These are phyloP conservation scores for Corydoras maculifer DNA, from an alignment of 2,113 vertebrate species.

Conservation along the genomic window DNA sequence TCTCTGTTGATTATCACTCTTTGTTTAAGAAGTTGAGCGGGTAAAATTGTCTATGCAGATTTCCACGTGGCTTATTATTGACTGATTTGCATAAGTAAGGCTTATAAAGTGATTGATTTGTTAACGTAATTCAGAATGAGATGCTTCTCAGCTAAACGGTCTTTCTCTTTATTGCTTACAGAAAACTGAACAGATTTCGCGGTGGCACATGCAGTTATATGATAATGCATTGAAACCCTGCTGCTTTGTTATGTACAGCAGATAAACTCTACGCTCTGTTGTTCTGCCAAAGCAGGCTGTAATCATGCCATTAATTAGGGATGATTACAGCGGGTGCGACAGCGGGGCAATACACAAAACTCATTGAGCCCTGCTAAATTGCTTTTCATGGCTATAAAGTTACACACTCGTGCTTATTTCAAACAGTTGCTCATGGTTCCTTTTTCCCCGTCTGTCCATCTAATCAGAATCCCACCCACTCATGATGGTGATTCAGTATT, in stretches of 20 bases:
- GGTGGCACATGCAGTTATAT: constrained; percentile 19
- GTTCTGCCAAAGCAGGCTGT: constrained; percentile 19
- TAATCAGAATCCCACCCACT: too few species aligned
- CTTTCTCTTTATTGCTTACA: constrained; percentile 19
- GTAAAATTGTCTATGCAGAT: too few species aligned
- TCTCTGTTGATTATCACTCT: too few species aligned
- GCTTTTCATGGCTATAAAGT: constrained; percentile 13
- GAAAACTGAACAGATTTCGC: constrained; percentile 12
- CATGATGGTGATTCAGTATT: too few species aligned
- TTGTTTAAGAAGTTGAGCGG: too few species aligned
- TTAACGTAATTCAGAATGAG: constrained; percentile 1
- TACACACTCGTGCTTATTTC: too few species aligned
- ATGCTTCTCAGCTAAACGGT: constrained; percentile 12
- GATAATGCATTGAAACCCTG: constrained; percentile 5
- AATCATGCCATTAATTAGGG: constrained; percentile 37
- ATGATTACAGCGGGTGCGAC: constrained; percentile 23
- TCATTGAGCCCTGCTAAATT: constrained; percentile 23
- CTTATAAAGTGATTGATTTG: constrained; percentile 7
- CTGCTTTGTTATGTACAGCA: constrained; percentile 23
- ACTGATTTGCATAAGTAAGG: neutral
- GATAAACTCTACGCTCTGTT: constrained; percentile 21
- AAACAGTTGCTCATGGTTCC: too few species aligned
- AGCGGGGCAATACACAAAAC: constrained; percentile 29
- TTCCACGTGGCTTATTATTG: constrained; percentile 2
- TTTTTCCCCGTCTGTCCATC: too few species aligned